Base-by-base conservation (phyloP, 2,113 vertebrate species). In the Laterallus jamaicensis region DNA sequence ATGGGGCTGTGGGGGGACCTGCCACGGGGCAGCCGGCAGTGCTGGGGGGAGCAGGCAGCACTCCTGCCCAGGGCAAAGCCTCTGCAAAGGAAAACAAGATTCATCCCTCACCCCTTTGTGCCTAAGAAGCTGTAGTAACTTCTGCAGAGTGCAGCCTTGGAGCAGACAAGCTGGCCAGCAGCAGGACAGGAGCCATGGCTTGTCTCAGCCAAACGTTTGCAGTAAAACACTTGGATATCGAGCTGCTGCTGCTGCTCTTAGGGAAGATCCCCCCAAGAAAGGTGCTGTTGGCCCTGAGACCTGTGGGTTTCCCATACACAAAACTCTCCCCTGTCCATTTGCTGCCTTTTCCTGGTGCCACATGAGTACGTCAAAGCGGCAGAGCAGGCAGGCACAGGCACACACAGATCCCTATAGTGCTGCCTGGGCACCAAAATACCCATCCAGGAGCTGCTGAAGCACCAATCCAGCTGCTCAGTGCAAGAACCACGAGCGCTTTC, bases 21-120 rank as follows among this genome's bases (percentile, higher is more conserved):
- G 44, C 35, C 11, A 52, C 1, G 8, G 69, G 69, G 20, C 11
- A 20, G 15, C 11, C 49, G 21, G 58, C 49, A 67, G 25, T 1
- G 3, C 49, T 0, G 4, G 54, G 60, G 69, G n/a, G 17, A 63
- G 37, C 20, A 2, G 47, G n/a, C 22, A 80, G 40, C 0, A 0
- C 54, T 68, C 24, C 69, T 37, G 31, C 31, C 24, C 0, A 0
- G 28, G n/a, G 10, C 24, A 26, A 88, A 86, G 25, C 12, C 26
- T 32, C 44, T 42, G 32, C 56, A 15, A 19, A 73, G 49, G 11
- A 66, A 73, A 77, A 24, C 60, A 26, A 17, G 10, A 3, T 20
- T 50, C 50, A 25, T 9, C 32, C 68, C 85, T n/a, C 37, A 12
- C 66, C 47, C 31, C 10, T 35, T 54, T 29, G 44, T 75, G 37